Percentiles rank a stretch among this genome's conserved stretches.
phyloP scores from a whole-genome alignment of 2,797 vertebrate genomes.

The Pachyuromys duprasi region DNA sequence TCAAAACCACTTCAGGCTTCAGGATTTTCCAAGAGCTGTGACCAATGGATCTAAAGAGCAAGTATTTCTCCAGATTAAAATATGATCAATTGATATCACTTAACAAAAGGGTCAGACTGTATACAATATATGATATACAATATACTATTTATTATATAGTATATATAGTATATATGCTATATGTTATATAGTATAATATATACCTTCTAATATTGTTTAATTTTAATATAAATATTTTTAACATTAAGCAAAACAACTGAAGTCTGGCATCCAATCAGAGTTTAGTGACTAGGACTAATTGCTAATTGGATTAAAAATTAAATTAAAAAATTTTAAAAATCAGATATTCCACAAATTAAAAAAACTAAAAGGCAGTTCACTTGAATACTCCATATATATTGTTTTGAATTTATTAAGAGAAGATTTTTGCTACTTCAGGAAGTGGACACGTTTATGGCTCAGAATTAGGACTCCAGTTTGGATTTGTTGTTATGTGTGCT shows the following conservation, averaged over 20 bases:
- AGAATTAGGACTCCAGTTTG: constrained; percentile 4
- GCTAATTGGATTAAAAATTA: too few relatives aligned
- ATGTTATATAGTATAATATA: not conserved
- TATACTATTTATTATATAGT: not conserved
- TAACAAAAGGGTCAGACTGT: not conserved
- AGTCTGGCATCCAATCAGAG: not conserved
- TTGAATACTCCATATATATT: constrained; percentile 24
- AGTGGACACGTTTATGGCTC: not conserved
- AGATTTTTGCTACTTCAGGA: not conserved
- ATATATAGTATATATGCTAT: not conserved
- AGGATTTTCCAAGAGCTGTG: not conserved
- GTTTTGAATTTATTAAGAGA: not conserved
- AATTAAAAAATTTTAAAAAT: not conserved
- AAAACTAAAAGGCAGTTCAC: not conserved
- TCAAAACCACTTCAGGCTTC: constrained; percentile 30
- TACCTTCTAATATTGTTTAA: too few relatives aligned
- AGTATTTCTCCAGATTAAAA: constrained; percentile 14
- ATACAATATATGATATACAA: not conserved
- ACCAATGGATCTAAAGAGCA: not conserved
- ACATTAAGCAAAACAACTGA: not conserved
- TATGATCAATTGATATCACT: not conserved
- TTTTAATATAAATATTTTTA: not conserved
- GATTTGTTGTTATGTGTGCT: not conserved
- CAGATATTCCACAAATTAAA: not conserved
- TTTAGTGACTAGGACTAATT: not conserved